phyloP scores from a whole-genome alignment of 2,888 invertebrate genomes.

The Pegoplata infirma region DNA sequence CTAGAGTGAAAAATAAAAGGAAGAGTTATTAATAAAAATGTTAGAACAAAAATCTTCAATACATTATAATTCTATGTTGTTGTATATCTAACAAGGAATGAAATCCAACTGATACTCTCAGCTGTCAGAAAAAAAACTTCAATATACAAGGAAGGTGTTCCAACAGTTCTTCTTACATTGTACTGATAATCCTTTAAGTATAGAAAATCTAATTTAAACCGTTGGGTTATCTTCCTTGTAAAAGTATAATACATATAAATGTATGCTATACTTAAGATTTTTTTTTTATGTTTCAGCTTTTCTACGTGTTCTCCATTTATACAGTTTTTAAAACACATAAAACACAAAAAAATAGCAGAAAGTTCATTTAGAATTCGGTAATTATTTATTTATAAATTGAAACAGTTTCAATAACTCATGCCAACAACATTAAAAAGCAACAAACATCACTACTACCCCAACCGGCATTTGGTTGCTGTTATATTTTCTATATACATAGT shows the following conservation, averaged over 20 bases:
- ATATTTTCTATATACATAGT: no score
- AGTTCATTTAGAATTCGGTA: conserved; percentile 69
- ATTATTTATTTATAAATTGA: conserved; percentile 78
- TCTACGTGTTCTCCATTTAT: not conserved
- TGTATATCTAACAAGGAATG: no score
- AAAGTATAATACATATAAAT: no score
- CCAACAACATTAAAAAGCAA: conserved; percentile 5
- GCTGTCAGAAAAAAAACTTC: no score
- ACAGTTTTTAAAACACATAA: not conserved
- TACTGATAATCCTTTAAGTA: no score
- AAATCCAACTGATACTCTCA: no score
- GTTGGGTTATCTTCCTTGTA: no score
- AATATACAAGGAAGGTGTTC: no score
- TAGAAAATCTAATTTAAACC: no score
- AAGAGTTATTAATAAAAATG: not conserved
- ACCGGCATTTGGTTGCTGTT: not conserved
- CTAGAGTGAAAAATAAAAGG: not conserved
- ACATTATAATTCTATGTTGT: not conserved
- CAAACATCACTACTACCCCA: not conserved
- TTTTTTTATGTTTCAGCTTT: not conserved
- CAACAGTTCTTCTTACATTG: no score
- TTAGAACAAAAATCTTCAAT: not conserved
- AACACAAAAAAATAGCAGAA: not conserved
- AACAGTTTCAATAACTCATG: conserved; percentile 76
- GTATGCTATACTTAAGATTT: not conserved